phyloP scores from a whole-genome alignment of 1,140 invertebrate genomes.

The Aphis craccivora region DNA sequence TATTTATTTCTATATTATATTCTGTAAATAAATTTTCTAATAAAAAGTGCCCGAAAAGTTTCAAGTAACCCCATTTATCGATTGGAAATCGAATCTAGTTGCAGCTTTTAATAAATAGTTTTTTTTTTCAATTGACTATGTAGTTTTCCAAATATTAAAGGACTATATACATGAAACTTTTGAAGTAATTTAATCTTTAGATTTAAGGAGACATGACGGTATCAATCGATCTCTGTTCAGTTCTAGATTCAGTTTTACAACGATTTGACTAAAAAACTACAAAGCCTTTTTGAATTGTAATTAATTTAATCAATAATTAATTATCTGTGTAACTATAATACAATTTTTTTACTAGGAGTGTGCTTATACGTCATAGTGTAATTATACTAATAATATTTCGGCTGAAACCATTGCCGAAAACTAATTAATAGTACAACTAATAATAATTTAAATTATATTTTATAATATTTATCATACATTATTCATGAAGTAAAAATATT shows the following conservation, averaged over 20 bases:
- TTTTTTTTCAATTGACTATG: neutral
- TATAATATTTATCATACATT: neutral
- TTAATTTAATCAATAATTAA: neutral
- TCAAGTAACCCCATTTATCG: neutral
- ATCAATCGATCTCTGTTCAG: neutral
- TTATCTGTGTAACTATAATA: neutral
- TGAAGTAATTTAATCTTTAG: neutral
- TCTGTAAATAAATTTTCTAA: neutral
- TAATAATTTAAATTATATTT: slow-evolving; percentile 24
- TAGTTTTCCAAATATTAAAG: neutral
- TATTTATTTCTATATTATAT: neutral
- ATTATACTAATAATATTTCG: neutral
- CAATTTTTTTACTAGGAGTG: neutral
- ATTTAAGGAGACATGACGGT: neutral
- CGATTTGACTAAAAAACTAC: neutral
- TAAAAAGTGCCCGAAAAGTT: neutral
- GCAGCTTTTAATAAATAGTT: neutral
- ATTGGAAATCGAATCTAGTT: neutral
- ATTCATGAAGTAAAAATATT: slow-evolving; percentile 5
- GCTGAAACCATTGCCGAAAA: neutral
- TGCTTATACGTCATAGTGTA: neutral
- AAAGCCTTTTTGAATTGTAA: neutral
- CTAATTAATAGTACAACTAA: neutral
- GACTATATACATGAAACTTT: neutral
- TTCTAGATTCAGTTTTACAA: neutral